A percentile compares a stretch with the other conserved stretches of the same genome.
phyloP scores from a whole-genome alignment of 1,140 invertebrate genomes.

The Asbolus verrucosus region DNA sequence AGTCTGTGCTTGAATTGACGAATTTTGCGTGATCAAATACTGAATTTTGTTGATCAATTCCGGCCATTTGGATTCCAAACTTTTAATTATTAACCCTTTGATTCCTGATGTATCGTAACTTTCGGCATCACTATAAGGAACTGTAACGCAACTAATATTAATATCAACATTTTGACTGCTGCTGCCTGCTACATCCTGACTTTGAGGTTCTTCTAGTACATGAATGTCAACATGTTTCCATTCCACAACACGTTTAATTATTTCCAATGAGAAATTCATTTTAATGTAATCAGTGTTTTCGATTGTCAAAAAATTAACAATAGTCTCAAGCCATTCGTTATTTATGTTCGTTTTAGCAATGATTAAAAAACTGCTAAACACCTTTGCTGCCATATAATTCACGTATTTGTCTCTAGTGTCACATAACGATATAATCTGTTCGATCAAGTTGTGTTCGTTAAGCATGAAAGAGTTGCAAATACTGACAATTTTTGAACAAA shows the following conservation, averaged over 20 bases:
- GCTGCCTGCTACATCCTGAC: slow-evolving; percentile 62
- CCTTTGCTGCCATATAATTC: slow-evolving; percentile 82
- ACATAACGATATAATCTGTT: slow-evolving; percentile 83
- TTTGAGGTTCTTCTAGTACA: slow-evolving; percentile 78
- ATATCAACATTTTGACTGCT: slow-evolving; percentile 63
- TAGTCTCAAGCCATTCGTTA: slow-evolving; percentile 81
- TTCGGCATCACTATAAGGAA: slow-evolving; percentile 81
- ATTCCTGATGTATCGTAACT: slow-evolving; percentile 84
- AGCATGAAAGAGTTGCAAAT: slow-evolving; percentile 83
- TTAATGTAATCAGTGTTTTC: slow-evolving; percentile 74
- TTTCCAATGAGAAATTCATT: slow-evolving; percentile 85
- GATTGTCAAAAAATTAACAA: slow-evolving; percentile 78
- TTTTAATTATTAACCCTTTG: slow-evolving; percentile 87
- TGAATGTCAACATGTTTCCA: slow-evolving; percentile 88
- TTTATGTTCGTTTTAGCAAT: slow-evolving; percentile 84
- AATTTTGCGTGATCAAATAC: slow-evolving; percentile 70
- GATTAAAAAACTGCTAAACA: slow-evolving; percentile 84
- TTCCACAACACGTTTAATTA: slow-evolving; percentile 86
- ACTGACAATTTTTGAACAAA: slow-evolving; percentile 82
- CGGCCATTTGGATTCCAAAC: slow-evolving; percentile 85
- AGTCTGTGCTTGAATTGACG: slow-evolving; percentile 71
- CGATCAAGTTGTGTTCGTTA: slow-evolving; percentile 84
- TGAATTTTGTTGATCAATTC: slow-evolving; percentile 77
- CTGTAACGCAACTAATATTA: slow-evolving; percentile 71
- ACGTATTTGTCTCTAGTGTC: slow-evolving; percentile 83